Evolutionary conservation across 2,888 invertebrate genomes (phyloP), one percentile per base, ranked within the genome.

Genomic region (Coecobrya sp.): DNA sequence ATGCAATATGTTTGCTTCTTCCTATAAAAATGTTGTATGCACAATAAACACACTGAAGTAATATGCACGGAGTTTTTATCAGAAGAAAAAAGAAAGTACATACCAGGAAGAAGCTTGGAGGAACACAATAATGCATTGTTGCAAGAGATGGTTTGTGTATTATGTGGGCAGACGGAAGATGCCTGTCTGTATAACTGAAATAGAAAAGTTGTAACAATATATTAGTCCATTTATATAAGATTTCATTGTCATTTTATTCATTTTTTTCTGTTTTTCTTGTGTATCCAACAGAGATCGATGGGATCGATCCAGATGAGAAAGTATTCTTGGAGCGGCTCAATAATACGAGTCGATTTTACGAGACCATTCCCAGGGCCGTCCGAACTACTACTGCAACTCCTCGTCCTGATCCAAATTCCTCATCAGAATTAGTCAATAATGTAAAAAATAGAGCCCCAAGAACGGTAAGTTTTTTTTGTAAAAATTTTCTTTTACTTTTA

Each of bases 351-450:
- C 94, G 95, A 19, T 95, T 95, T 86, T 95, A 94, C 65, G 95
- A 95, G 92, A 95, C 95, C 89, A 95, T 95, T 93, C 95, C 95
- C 79, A 93, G 95, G 91, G 95, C 95, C 93, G 95, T 95, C 93
- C 94, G 95, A 59, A 94, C 94, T 81, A 55, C 92, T 59, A 93
- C 36, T 36, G 36, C 94, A 86, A 93, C 87, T 88, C 94, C 87
- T 86, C 94, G 94, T 92, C 93, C 94, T 86, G 94, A 93, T 89
- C 91, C 93, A 62, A 93, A 94, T 85, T 86, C 92, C 70, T 90
- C 93, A 73, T 81, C 93, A 84, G 94, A 94, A 92, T 92, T 94
- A 94, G 94, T 93, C 92, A 94, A 94, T 93, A 94, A 94, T 93
- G 94, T 94, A 81, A 94, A 94, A 81, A 94, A 94, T 91, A 93